Conservation (phyloP, 30 jellyfish, hydroid and myxozoan genomes). For the Haliclystus octoradiatus region DNA sequence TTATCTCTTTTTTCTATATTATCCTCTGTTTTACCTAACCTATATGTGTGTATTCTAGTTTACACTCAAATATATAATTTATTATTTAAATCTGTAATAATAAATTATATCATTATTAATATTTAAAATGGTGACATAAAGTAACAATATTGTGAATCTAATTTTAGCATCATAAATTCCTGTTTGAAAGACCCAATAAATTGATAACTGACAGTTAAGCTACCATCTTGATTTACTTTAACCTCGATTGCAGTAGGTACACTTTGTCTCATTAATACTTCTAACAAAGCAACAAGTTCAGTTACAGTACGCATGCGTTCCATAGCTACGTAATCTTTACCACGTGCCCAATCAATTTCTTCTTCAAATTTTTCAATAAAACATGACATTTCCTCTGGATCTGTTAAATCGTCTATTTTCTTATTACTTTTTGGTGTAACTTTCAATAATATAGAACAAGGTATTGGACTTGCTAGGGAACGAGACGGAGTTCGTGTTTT, state of each 20-base stretch:
- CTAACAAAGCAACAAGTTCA: slow-evolving; percentile 29
- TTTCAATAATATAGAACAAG: neutral
- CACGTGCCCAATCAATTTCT: slow-evolving; percentile 2
- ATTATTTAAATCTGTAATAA: too few relatives aligned
- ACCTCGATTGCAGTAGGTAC: slow-evolving; percentile 38
- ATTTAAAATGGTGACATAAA: slow-evolving; percentile 53
- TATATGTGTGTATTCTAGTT: too few relatives aligned
- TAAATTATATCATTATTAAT: too few relatives aligned
- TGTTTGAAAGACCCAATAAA: slow-evolving; percentile 43
- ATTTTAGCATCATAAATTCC: slow-evolving; percentile 59
- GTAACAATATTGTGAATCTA: slow-evolving; percentile 46
- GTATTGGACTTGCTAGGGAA: neutral
- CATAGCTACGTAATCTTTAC: slow-evolving; percentile 50
- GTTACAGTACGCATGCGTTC: slow-evolving; percentile 34
- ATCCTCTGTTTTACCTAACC: too few relatives aligned
- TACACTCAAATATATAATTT: too few relatives aligned
- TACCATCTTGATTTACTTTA: slow-evolving; percentile 21
- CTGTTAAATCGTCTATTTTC: neutral
- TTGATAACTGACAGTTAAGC: slow-evolving; percentile 51
- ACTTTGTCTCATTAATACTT: slow-evolving; percentile 24
- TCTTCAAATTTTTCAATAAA: neutral
- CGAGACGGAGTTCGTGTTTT: neutral
- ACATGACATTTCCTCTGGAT: neutral
- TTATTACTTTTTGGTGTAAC: neutral
- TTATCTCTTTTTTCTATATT: too few relatives aligned